Percentiles rank a stretch among this genome's conserved stretches.
phyloP scores from a whole-genome alignment of 2,113 vertebrate species.

The Phaethon lepturus region DNA sequence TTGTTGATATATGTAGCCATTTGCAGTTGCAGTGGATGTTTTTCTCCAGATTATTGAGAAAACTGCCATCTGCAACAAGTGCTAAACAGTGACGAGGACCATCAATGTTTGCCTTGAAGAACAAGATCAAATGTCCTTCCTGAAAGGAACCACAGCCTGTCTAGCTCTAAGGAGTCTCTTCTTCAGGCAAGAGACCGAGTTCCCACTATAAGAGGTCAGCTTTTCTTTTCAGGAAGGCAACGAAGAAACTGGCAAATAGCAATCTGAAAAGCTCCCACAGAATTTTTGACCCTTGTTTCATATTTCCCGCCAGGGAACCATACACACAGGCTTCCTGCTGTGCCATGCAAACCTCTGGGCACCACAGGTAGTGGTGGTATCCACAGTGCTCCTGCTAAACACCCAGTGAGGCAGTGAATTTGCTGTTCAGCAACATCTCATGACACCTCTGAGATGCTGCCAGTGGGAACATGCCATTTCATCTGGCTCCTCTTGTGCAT shows the following conservation, averaged over 20 bases:
- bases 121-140: not conserved
- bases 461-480: not conserved
- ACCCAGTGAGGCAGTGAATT: not conserved
- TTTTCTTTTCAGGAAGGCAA: not conserved
- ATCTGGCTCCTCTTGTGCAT: fast-evolving
- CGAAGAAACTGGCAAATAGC: not conserved
- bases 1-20: constrained; percentile 47
- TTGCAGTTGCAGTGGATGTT: not conserved
- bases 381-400: not conserved
- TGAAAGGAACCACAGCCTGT: not conserved
- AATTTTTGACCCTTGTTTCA: not conserved
- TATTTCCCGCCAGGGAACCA: not conserved
- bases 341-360: not conserved
- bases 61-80: constrained; percentile 1
- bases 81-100: not conserved
- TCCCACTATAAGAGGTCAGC: not conserved
- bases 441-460: not conserved
- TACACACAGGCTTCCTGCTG: not conserved
- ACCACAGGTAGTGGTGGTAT: not conserved
- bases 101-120: not conserved
- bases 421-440: not conserved
- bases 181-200: not conserved
- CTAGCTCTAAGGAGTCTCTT: not conserved
- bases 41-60: constrained; percentile 23
- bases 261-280: not conserved